Conservation (phyloP, 2,113 vertebrate genomes). For the Anguilla rostrata region DNA sequence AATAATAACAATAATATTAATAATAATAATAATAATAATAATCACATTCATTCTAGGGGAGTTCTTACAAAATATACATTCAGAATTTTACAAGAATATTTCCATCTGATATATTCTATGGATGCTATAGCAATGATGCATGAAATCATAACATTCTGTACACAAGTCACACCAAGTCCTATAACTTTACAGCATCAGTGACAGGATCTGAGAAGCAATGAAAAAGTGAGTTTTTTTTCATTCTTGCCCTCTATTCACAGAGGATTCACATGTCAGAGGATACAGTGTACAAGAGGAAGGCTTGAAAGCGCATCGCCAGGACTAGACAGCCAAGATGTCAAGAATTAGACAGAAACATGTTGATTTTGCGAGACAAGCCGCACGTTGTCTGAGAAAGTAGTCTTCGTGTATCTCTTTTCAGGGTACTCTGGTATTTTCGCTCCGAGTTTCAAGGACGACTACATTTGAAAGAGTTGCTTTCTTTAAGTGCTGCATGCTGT, state of each 20-base stretch:
- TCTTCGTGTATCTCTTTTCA: not conserved
- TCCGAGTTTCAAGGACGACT: not conserved
- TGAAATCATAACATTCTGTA: not conserved
- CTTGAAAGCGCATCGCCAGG: not conserved
- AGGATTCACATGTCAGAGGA: not conserved
- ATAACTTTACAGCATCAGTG: not conserved
- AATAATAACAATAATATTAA: not conserved
- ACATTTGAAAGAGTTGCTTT: not conserved
- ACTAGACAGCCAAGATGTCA: constrained; percentile 9
- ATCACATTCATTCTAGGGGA: not conserved
- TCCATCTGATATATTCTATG: not conserved
- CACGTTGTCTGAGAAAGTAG: not conserved
- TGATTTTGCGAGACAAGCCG: not conserved
- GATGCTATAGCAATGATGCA: not conserved
- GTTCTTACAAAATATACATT: not conserved
- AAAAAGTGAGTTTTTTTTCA: not conserved
- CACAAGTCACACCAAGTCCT: not conserved
- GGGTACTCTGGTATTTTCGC: not conserved
- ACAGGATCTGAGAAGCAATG: constrained; percentile 4
- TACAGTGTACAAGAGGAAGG: not conserved
- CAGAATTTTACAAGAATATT: not conserved
- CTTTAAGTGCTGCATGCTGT: not conserved
- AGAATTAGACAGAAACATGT: not conserved
- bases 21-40: not conserved
- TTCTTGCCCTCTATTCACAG: not conserved